These are phyloP conservation scores for Echinometra lucunter DNA, from an alignment of 53 echinoderm and acorn worm genomes.

Conservation along the genomic window DNA sequence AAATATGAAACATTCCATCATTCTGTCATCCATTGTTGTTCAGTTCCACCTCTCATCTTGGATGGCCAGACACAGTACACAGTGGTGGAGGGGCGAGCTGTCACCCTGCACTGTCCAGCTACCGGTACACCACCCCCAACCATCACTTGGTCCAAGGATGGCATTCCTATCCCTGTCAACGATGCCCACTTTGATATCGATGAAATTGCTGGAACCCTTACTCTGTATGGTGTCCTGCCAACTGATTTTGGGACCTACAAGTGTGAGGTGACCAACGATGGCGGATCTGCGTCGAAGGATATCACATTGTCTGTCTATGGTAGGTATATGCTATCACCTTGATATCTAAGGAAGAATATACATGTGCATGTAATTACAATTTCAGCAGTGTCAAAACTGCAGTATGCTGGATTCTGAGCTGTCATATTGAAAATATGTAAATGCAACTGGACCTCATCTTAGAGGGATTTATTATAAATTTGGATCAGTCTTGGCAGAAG, in stretches of 20 bases:
- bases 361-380: too few species aligned
- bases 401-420: too few species aligned
- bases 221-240: slow-evolving; percentile 63
- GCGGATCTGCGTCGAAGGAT: slow-evolving; percentile 74
- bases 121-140: slow-evolving; percentile 86
- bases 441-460: too few species aligned
- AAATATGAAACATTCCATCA: too few species aligned
- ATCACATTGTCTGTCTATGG: slow-evolving; percentile 78
- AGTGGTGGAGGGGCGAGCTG: slow-evolving; percentile 70
- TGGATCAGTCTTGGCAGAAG: not conserved
- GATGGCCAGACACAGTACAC: slow-evolving; percentile 75
- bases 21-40: not conserved
- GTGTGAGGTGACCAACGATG: slow-evolving; percentile 76
- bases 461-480: not conserved
- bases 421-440: too few species aligned
- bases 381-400: too few species aligned
- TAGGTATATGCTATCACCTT: slow-evolving; percentile 47
- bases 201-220: slow-evolving; percentile 77
- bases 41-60: slow-evolving; percentile 81
- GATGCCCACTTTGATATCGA: slow-evolving; percentile 82
- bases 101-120: slow-evolving; percentile 86
- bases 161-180: slow-evolving; percentile 77
- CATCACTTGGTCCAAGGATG: slow-evolving; percentile 87
- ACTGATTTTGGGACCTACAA: slow-evolving; percentile 78
- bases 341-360: too few species aligned